Evolutionary conservation across 2,888 invertebrate species (phyloP), one percentile per base, ranked within the genome.

Genomic region (Abrostola triplasia): DNA sequence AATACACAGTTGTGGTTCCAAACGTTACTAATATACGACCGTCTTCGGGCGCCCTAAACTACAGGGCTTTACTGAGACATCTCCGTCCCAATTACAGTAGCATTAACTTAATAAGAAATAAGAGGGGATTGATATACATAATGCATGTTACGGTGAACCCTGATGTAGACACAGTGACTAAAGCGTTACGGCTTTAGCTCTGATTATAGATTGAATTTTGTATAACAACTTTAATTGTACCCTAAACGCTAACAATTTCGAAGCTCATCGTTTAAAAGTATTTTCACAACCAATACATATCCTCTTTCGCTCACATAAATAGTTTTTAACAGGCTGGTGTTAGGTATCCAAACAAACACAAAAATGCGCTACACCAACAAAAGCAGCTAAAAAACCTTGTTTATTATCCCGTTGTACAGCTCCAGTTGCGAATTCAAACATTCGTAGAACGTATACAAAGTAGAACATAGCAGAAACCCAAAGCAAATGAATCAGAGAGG

Each of bases 31-130:
- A 24, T 12, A 10, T 42, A 12, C 13, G 6, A 13, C 44, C 44
- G 44, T 13, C 37, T 7, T 71, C 80, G 7, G 36, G 84, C 82
- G 81, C 83, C 81, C 80, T 80, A 74, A 80, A 72, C 80, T 82
- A 80, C 81, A 82, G 89, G 88, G 90, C 90, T 87, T 88, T 84
- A 83, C 82, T 84, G 86, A 84, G 84, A 85, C 82, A 83, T 81
- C 82, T 84, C 84, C 85, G 81, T 86, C 81, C 84, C 83, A 86
- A 86, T 88, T 86, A 87, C 81, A 79, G 75, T 70, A 70, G 79
- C 75, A 83, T 84, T 88, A 80, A 77, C 73, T 77, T 85, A 82
- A 85, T 84, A 35, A 42, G 53, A 5, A 41, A 53, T 36, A 53
- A 42, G n/a, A 41, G 50, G 47, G 54, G 41, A 47, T 51, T 0